phyloP scores from a whole-genome alignment of 2,888 invertebrate genomes.

The Drosophila niveifrons region DNA sequence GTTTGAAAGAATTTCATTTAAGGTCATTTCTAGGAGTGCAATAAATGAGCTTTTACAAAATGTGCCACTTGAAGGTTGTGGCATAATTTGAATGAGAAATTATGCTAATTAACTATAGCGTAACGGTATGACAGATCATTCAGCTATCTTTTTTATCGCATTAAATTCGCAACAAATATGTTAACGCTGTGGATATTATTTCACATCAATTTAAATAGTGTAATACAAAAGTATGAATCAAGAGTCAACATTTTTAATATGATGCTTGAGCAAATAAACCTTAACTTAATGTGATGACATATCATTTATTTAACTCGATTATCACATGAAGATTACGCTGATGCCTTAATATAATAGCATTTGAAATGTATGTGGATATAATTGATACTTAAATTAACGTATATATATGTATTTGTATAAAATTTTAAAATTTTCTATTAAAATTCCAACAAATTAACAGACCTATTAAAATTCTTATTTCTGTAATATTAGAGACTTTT shows the following conservation, averaged over 20 bases:
- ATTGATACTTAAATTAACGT: neutral
- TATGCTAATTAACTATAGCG: neutral
- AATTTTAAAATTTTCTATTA: neutral
- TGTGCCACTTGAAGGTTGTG: neutral
- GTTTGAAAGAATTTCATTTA: conserved; percentile 63
- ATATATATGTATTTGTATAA: no score
- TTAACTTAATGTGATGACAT: neutral
- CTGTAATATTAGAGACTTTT: neutral
- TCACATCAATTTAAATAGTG: neutral
- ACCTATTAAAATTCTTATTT: no score
- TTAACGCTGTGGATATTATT: neutral
- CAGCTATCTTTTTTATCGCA: neutral
- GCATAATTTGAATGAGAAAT: neutral
- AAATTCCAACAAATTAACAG: no score
- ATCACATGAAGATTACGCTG: neutral
- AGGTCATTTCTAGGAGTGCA: conserved; percentile 37
- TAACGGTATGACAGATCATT: neutral
- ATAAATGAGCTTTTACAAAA: neutral
- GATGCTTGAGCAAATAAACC: neutral
- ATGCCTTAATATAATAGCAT: neutral
- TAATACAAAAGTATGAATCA: neutral
- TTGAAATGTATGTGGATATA: neutral
- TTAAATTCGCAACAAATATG: neutral
- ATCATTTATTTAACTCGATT: neutral
- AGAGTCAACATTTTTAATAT: neutral